Evolutionary conservation across 1,140 invertebrate species (phyloP).

Genomic region (Lasaia peninsularis): DNA sequence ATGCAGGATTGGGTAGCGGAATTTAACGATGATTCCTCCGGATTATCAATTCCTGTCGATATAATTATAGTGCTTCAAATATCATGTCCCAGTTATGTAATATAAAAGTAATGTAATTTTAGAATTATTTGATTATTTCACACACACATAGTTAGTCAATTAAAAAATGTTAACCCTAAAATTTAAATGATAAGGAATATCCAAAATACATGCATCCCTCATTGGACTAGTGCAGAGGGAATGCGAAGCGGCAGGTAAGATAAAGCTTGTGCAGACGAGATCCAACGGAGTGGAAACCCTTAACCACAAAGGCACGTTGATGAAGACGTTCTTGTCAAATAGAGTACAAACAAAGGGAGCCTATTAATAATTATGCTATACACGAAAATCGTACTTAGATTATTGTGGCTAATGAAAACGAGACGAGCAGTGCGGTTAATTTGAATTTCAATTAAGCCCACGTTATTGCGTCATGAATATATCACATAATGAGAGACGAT

Average conservation of each 20-base stretch:
- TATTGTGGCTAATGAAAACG: conserved; percentile 11
- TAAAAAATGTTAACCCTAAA: too few relatives aligned
- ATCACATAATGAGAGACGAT: too few relatives aligned
- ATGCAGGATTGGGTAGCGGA: too few relatives aligned
- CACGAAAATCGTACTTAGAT: conserved; percentile 18
- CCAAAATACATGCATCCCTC: conserved; percentile 25
- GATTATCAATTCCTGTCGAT: too few relatives aligned
- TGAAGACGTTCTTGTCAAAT: conserved; percentile 52
- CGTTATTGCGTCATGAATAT: conserved; percentile 6
- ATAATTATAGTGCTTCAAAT: too few relatives aligned
- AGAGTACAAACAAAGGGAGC: conserved; percentile 33
- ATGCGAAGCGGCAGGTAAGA: conserved; percentile 35
- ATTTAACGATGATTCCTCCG: too few relatives aligned
- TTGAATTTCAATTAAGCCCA: neutral
- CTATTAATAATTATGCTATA: conserved; percentile 31
- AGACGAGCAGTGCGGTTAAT: conserved; percentile 9
- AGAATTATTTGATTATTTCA: too few relatives aligned
- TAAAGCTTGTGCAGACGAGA: conserved; percentile 37
- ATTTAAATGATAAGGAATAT: neutral
- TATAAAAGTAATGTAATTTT: too few relatives aligned
- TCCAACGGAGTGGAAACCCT: conserved; percentile 46
- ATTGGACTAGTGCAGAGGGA: conserved; percentile 21
- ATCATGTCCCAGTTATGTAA: too few relatives aligned
- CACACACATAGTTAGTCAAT: too few relatives aligned
- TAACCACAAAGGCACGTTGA: conserved; percentile 50